phyloP scores from a whole-genome alignment of 1,140 invertebrate species.

The Stenopsyche tienmushanensis region DNA sequence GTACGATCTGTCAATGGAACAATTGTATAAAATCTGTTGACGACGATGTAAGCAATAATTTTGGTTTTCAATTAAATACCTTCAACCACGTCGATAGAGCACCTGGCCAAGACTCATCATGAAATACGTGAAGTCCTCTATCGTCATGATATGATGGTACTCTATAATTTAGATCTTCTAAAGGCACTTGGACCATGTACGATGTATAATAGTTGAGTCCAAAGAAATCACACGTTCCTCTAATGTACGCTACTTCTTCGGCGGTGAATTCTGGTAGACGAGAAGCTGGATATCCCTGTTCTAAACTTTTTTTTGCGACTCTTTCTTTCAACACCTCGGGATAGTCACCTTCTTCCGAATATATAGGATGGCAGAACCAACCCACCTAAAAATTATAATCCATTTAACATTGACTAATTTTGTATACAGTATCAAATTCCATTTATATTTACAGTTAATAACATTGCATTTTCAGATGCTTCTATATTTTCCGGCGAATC shows the following conservation, averaged over 20 bases:
- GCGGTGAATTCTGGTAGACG: conserved; percentile 55
- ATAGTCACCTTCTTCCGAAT: conserved; percentile 61
- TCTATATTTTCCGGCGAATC: conserved; percentile 48
- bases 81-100: conserved; percentile 55
- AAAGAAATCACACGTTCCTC: conserved; percentile 64
- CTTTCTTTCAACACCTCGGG: conserved; percentile 56
- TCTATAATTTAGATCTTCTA: not conserved
- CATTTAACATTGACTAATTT: not conserved
- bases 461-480: conserved; percentile 50
- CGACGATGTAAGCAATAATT: not conserved
- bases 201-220: conserved; percentile 64
- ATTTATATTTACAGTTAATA: conserved; percentile 45
- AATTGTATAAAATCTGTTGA: not conserved
- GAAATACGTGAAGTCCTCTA: conserved; percentile 49
- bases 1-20: conserved; percentile 49
- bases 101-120: conserved; percentile 53
- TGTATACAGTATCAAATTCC: not conserved
- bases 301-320: conserved; percentile 55
- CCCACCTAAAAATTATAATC: conserved; percentile 45
- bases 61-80: conserved; percentile 45
- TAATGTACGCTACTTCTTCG: conserved; percentile 56
- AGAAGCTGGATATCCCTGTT: conserved; percentile 52
- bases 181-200: not conserved
- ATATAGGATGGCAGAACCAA: conserved; percentile 60
- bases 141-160: conserved; percentile 56